Conservation (phyloP, 2,888 invertebrate species). For the Athalia rosae region DNA sequence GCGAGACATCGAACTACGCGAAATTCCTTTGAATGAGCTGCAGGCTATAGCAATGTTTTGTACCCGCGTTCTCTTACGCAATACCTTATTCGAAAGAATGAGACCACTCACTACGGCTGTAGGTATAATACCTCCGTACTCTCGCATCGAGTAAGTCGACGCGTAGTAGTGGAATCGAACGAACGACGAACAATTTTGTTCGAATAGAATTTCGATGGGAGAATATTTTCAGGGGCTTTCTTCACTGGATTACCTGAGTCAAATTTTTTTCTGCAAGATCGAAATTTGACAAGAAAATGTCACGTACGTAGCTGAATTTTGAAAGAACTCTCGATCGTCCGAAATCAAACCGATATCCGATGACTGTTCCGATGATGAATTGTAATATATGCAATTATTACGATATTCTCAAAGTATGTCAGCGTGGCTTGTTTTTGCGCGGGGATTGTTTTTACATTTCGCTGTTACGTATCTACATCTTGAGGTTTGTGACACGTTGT, state of each 20-base stretch:
- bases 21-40: slow-evolving; percentile 33
- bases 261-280: too few relatives aligned
- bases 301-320: too few relatives aligned
- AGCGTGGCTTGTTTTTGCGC: neutral
- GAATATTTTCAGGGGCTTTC: too few relatives aligned
- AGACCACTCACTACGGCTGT: slow-evolving; percentile 20
- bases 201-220: neutral
- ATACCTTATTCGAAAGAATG: slow-evolving; percentile 33
- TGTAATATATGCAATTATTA: too few relatives aligned
- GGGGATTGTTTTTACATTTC: neutral
- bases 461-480: neutral
- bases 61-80: slow-evolving; percentile 17
- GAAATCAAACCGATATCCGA: too few relatives aligned
- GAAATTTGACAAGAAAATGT: too few relatives aligned
- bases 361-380: too few relatives aligned
- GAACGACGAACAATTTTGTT: neutral
- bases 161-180: slow-evolving; percentile 10
- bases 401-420: too few relatives aligned
- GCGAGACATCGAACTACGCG: slow-evolving; percentile 32
- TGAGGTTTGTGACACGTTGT: slow-evolving; percentile 2
- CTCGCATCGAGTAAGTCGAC: slow-evolving; percentile 18
- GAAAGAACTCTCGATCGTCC: too few relatives aligned
- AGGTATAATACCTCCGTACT: neutral
- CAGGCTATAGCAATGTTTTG: slow-evolving; percentile 32
- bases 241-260: too few relatives aligned